Percentiles rank a stretch among this genome's conserved stretches.
Evolutionary conservation across 1,140 invertebrate genomes (phyloP).

Genomic region (Trissolcus basalis): DNA sequence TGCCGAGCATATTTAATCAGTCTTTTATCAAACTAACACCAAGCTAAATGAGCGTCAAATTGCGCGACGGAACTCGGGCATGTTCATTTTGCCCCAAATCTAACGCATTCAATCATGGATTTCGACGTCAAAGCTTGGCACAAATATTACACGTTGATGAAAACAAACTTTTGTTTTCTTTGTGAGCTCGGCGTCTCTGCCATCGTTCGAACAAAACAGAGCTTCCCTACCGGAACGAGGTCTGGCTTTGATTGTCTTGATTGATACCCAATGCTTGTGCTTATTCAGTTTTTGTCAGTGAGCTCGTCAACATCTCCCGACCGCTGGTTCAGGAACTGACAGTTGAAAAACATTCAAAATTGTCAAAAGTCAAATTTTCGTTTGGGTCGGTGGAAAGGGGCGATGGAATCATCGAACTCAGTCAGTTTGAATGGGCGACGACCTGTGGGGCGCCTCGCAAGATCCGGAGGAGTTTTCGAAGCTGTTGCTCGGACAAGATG

Average conservation of each 20-base stretch:
- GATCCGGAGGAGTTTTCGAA: conserved; percentile 19
- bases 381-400: too few species aligned
- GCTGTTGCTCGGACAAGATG: conserved; percentile 32
- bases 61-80: conserved; percentile 16
- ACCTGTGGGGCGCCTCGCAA: conserved; percentile 38
- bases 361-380: too few species aligned
- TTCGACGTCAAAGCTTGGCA: conserved; percentile 20
- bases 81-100: conserved; percentile 24
- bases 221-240: too few species aligned
- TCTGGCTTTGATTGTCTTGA: too few species aligned
- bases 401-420: neutral
- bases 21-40: conserved; percentile 46
- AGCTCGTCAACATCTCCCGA: too few species aligned
- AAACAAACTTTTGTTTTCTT: too few species aligned
- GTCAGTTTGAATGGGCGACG: conserved; percentile 47
- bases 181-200: too few species aligned
- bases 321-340: too few species aligned
- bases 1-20: conserved; percentile 41
- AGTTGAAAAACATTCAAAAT: too few species aligned
- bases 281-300: too few species aligned
- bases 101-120: conserved; percentile 25
- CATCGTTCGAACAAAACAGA: too few species aligned
- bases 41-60: conserved; percentile 39
- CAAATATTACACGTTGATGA: neutral
- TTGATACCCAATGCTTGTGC: too few species aligned